Base-by-base conservation (phyloP, 2,888 invertebrate species). In the Linnaemya tessellans region DNA sequence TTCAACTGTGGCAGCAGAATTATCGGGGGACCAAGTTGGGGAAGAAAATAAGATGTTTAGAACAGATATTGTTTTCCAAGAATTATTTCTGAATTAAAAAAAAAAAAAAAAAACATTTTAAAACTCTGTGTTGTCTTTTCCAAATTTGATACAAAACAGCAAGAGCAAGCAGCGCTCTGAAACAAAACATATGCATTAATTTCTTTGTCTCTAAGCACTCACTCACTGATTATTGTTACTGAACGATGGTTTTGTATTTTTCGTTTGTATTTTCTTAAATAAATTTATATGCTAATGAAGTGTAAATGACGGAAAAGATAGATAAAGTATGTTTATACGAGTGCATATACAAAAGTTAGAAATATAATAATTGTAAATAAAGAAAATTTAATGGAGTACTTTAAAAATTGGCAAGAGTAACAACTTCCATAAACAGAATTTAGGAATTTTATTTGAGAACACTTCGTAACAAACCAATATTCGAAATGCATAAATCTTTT, bases 401-500 rank as follows among this genome's bases (percentile, higher is more conserved):
- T 41, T 7, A 49, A 67, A 58, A 5, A 11, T 60, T 60, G 38
- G 18, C 30, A 18, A 60, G 18, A 20, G 38, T 2, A 11, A 3
- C 10, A 35, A 20, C 38, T 38, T 60, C 18, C 25, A 20, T 35
- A 35, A 54, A 46, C 64, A 68, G n/a, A 13, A 5, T 60, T 68
- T 43, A 77, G 67, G 67, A 38, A 1, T 8, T 78, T 67, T 56
- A 30, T 75, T 64, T 22, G 8, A 41, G 54, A 62, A 10, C 9
- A 46, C n/a, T 51, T 54, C 18, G 13, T 68, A 22, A 38, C 10
- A 58, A 58, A 20, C 35, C 30, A 30, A 41, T 51, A 43, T 54
- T 22, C 7, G 43, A 18, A 70, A 51, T 58, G 30, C 11, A 85
- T 75, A 85, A 85, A 75, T 82, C 75, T 85, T 70, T 68, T 62